Conservation (phyloP, 2,888 invertebrate genomes). For the Ochlodes sylvanus region DNA sequence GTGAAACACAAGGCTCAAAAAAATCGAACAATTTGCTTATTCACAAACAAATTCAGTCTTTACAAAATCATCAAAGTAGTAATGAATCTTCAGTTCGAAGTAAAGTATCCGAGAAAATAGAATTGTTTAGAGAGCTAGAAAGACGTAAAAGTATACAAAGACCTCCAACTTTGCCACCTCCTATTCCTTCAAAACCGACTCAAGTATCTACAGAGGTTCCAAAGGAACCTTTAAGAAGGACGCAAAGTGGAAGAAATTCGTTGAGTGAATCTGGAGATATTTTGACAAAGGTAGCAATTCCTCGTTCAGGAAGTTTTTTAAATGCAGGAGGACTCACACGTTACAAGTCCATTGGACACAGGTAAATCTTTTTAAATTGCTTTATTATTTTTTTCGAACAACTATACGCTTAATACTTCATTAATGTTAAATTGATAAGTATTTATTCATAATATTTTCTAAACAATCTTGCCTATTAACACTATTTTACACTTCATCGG, state of each 20-base stretch:
- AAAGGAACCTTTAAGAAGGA: conserved; percentile 74
- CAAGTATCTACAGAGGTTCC: conserved; percentile 59
- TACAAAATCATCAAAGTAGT: conserved; percentile 59
- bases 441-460: conserved; percentile 4
- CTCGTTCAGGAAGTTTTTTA: conserved; percentile 93
- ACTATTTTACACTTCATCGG: conserved; percentile 54
- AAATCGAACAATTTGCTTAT: conserved; percentile 68
- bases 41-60: conserved; percentile 47
- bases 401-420: neutral
- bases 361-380: conserved; percentile 64
- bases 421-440: neutral
- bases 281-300: conserved; percentile 93
- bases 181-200: conserved; percentile 73
- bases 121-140: conserved; percentile 78
- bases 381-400: neutral
- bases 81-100: conserved; percentile 77
- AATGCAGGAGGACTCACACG: conserved; percentile 91
- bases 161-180: conserved; percentile 79
- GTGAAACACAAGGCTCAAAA: conserved; percentile 82
- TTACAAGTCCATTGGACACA: conserved; percentile 89
- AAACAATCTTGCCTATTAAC: conserved; percentile 17
- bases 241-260: conserved; percentile 78
- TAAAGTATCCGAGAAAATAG: conserved; percentile 82
- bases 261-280: conserved; percentile 90
- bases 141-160: conserved; percentile 76